Conservation (phyloP, 1,140 invertebrate species). For the Limonius californicus region DNA sequence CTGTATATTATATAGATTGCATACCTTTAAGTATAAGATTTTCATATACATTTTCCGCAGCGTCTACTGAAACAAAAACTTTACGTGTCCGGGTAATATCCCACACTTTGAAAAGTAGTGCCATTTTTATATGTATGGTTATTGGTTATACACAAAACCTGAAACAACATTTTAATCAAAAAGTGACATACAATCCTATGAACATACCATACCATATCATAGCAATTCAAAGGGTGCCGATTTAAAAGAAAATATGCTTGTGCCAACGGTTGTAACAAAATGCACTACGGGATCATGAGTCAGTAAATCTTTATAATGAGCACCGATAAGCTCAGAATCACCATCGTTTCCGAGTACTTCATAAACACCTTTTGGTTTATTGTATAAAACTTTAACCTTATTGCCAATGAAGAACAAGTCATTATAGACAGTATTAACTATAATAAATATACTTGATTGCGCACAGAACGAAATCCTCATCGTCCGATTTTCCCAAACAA, state of each 20-base stretch:
- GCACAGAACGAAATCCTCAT: slow-evolving; percentile 8
- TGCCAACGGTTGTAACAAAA: neutral
- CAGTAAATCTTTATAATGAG: neutral
- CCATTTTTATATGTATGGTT: too few relatives aligned
- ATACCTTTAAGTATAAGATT: too few relatives aligned
- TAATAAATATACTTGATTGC: slow-evolving; percentile 9
- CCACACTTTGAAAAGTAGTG: too few relatives aligned
- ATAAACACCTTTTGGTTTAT: neutral
- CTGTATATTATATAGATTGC: too few relatives aligned
- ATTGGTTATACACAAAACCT: too few relatives aligned
- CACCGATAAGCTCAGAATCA: neutral
- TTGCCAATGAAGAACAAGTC: slow-evolving; percentile 15
- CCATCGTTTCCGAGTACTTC: neutral
- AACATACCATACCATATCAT: too few relatives aligned
- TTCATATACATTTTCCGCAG: too few relatives aligned
- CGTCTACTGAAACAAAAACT: too few relatives aligned
- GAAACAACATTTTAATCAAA: too few relatives aligned
- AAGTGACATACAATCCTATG: too few relatives aligned
- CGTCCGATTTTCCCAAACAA: neutral
- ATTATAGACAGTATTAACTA: slow-evolving; percentile 2
- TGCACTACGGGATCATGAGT: neutral
- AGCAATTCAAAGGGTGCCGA: slow-evolving; percentile 3
- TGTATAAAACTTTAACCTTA: neutral
- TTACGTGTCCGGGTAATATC: too few relatives aligned
- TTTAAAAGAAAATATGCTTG: slow-evolving; percentile 17